Evolutionary conservation across 2,113 vertebrate genomes (phyloP).

Genomic region (Actenoides lindsayi): DNA sequence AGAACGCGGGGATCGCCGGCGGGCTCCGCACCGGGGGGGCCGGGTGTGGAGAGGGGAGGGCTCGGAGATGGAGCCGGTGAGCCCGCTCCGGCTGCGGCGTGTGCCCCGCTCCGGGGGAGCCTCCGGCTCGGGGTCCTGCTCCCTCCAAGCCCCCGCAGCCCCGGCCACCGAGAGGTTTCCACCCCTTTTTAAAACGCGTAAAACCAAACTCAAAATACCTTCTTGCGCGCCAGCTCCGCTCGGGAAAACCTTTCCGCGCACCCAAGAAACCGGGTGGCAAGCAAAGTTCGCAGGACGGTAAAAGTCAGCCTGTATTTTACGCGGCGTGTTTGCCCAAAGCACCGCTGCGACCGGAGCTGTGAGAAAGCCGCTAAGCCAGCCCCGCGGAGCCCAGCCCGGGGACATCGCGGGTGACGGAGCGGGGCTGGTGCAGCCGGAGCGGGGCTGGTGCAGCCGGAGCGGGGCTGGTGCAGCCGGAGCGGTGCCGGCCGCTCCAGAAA

Average conservation of each 20-base stretch:
- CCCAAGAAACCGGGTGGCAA: background rate
- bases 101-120: background rate
- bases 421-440: background rate
- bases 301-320: background rate
- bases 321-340: background rate
- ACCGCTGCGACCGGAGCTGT: accelerated
- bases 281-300: background rate
- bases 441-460: too few species aligned
- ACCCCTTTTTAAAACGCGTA: background rate
- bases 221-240: background rate
- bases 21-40: too few species aligned
- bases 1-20: background rate
- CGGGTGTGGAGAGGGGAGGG: background rate
- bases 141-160: background rate
- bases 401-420: background rate
- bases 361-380: background rate
- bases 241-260: background rate
- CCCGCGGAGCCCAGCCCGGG: background rate
- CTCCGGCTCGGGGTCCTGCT: background rate
- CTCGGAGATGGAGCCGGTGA: background rate
- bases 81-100: background rate
- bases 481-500: background rate
- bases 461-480: background rate
- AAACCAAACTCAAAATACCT: accelerated
- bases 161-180: background rate